Percentiles rank a stretch among this genome's conserved stretches.
Conservation (phyloP, 2,797 vertebrate species). For the Diplodus sargus region DNA sequence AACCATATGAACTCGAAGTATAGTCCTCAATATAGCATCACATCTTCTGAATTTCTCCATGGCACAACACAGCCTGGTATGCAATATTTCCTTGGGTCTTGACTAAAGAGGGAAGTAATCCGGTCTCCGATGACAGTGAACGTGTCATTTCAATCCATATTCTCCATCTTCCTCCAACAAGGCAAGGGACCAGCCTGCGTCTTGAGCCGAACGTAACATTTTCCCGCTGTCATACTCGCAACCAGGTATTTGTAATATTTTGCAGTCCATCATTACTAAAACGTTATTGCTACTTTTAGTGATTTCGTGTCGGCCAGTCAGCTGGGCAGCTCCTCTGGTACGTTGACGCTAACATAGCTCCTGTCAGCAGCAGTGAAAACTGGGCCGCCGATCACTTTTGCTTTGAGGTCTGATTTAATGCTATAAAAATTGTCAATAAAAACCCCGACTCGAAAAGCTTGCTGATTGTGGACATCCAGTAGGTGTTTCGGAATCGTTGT, state of each 20-base stretch:
- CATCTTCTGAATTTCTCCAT: too few relatives aligned
- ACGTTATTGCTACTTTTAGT: neutral
- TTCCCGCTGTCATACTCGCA: neutral
- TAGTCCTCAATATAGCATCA: rapidly evolving
- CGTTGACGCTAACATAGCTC: conserved; percentile 16
- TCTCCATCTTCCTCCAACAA: conserved; percentile 77
- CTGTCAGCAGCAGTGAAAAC: conserved; percentile 37
- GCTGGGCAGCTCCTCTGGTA: neutral
- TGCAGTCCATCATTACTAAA: neutral
- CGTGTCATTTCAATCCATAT: conserved; percentile 48
- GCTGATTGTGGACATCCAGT: rapidly evolving
- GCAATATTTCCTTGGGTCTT: neutral
- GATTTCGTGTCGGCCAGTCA: neutral
- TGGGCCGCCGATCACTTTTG: conserved; percentile 60
- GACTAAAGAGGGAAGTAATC: conserved; percentile 6
- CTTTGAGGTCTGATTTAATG: conserved; percentile 19
- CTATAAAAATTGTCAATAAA: too few relatives aligned
- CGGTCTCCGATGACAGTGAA: conserved; percentile 33
- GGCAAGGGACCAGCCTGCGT: conserved; percentile 58
- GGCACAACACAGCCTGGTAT: too few relatives aligned
- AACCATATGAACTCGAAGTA: too few relatives aligned
- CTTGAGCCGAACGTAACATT: conserved; percentile 15
- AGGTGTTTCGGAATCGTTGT: too few relatives aligned
- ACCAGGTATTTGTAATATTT: conserved; percentile 41
- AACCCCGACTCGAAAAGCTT: rapidly evolving